Evolutionary conservation across 2,113 vertebrate genomes (phyloP).

Genomic region (Canis aureus): DNA sequence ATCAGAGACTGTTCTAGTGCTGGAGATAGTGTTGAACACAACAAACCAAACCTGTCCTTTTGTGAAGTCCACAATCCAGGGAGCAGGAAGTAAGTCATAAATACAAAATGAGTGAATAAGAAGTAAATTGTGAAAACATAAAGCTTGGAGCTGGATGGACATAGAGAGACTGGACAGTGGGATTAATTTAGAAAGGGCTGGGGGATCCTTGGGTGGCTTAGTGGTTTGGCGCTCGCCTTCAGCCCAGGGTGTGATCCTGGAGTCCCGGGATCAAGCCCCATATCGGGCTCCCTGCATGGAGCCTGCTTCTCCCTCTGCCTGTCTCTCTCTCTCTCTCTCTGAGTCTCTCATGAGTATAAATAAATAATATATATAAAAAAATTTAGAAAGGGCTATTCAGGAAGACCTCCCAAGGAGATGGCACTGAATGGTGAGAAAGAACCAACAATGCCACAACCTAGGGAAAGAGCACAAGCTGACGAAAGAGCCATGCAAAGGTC

Average conservation of each 20-base stretch:
- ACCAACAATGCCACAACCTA: background rate
- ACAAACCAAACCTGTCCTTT: background rate
- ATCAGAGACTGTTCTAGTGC: background rate
- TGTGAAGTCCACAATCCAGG: background rate
- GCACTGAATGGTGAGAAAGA: background rate
- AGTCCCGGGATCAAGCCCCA: too few species aligned
- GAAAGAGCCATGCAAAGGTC: background rate
- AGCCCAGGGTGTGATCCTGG: too few species aligned
- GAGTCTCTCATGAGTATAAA: too few species aligned
- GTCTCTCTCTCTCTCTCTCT: too few species aligned
- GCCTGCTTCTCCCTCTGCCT: too few species aligned
- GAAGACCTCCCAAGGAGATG: background rate
- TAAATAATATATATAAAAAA: too few species aligned
- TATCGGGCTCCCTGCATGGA: too few species aligned
- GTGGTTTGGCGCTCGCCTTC: too few species aligned
- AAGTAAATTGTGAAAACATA: background rate
- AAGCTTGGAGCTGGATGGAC: background rate
- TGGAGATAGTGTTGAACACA: background rate
- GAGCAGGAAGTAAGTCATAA: background rate
- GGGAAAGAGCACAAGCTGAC: background rate
- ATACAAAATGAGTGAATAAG: background rate
- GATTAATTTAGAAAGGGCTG: background rate
- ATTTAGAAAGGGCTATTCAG: background rate
- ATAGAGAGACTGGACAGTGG: background rate
- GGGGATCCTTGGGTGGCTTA: too few species aligned